phyloP scores from a whole-genome alignment of 1,140 invertebrate genomes.

The Coelopa frigida region DNA sequence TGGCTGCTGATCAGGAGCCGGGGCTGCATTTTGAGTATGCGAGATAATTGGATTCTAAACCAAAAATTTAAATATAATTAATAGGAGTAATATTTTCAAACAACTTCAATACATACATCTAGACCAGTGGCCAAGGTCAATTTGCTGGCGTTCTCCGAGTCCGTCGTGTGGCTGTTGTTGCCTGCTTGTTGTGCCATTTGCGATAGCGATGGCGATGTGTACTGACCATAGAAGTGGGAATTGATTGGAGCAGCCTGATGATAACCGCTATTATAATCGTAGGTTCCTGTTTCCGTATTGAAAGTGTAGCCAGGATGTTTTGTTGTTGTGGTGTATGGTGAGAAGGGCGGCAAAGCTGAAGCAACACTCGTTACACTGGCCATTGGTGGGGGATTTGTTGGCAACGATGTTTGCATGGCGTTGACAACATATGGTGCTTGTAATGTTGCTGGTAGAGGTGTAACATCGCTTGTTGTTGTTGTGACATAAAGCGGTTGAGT shows the following conservation, averaged over 20 bases:
- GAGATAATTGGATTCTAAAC: slow-evolving; percentile 35
- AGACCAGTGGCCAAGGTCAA: slow-evolving; percentile 34
- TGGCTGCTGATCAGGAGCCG: neutral
- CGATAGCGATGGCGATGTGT: slow-evolving; percentile 21
- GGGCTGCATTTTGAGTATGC: slow-evolving; percentile 24
- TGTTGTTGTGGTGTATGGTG: slow-evolving; percentile 13
- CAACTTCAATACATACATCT: slow-evolving; percentile 27
- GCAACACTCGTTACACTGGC: too few relatives aligned
- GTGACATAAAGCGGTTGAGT: neutral
- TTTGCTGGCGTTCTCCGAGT: slow-evolving; percentile 31
- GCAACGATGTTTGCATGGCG: too few relatives aligned
- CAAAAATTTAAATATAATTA: neutral
- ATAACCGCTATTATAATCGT: slow-evolving; percentile 40
- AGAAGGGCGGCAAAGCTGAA: slow-evolving; percentile 21
- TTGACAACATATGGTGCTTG: neutral
- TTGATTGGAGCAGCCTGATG: slow-evolving; percentile 20
- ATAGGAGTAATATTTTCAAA: neutral
- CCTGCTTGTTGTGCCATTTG: slow-evolving; percentile 23
- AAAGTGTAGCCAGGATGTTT: slow-evolving; percentile 41
- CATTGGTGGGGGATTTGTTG: neutral
- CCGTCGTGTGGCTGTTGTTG: too few relatives aligned
- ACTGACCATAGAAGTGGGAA: slow-evolving; percentile 25
- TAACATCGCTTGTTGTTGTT: slow-evolving; percentile 7
- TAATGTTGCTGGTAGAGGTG: neutral
- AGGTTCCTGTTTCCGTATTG: slow-evolving; percentile 36